phyloP scores from a whole-genome alignment of 2,113 vertebrate species.

The Burhinus bistriatus region DNA sequence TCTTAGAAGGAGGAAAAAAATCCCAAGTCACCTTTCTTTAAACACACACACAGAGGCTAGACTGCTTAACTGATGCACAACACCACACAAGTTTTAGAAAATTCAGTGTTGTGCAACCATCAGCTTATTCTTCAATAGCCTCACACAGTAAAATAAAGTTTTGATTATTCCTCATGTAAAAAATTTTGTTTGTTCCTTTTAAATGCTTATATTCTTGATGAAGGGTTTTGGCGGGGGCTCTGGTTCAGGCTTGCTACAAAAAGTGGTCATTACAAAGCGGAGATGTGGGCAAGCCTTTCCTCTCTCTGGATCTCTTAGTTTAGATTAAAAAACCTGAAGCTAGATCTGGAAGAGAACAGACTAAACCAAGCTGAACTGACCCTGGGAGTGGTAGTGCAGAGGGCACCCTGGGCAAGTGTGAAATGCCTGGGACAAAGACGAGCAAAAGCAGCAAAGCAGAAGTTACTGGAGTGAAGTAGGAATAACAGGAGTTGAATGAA shows the following conservation, averaged over 20 bases:
- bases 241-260: neutral
- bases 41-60: neutral
- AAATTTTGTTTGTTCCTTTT: neutral
- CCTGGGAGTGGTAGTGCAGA: neutral
- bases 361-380: neutral
- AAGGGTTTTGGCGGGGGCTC: rapidly evolving
- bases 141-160: neutral
- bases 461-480: neutral
- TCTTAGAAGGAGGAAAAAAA: neutral
- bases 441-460: neutral
- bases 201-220: neutral
- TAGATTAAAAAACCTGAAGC: neutral
- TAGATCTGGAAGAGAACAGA: neutral
- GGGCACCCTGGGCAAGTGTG: neutral
- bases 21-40: neutral
- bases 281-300: neutral
- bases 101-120: neutral
- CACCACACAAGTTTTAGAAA: neutral
- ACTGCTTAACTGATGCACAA: neutral
- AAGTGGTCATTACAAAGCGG: neutral
- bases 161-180: neutral
- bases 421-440: neutral
- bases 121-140: neutral
- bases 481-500: neutral
- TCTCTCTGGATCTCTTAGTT: neutral